A percentile compares a stretch with the other conserved stretches of the same genome.
Evolutionary conservation across 2,888 invertebrate genomes (phyloP).

Genomic region (Agonopterix subpropinquella): DNA sequence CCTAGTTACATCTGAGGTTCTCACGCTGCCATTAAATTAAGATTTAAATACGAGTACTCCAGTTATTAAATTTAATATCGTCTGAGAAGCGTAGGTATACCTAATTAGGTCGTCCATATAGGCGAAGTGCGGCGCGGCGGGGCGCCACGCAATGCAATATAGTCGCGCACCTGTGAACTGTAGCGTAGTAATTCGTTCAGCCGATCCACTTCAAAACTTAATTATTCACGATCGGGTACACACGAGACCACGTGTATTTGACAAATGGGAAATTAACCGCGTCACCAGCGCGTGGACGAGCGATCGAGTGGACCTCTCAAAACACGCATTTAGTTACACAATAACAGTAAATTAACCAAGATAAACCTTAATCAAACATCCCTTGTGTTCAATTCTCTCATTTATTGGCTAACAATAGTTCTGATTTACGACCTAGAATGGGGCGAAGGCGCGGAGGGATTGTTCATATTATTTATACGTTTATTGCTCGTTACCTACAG

Average conservation of each 20-base stretch:
- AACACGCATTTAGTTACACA: constrained; percentile 17
- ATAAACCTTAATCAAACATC: constrained; percentile 72
- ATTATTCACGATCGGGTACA: constrained; percentile 15
- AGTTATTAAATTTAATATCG: too few species aligned
- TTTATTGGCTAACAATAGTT: constrained; percentile 72
- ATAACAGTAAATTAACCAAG: constrained; percentile 67
- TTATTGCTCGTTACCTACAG: constrained; percentile 8
- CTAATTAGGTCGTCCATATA: neutral
- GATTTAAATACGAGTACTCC: too few species aligned
- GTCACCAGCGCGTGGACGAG: constrained; percentile 3
- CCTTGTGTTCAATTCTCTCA: constrained; percentile 65
- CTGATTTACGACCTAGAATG: constrained; percentile 65
- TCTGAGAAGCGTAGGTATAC: too few species aligned
- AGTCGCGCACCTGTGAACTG: constrained; percentile 7
- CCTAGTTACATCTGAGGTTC: neutral
- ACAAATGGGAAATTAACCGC: constrained; percentile 17
- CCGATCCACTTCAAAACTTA: constrained; percentile 12
- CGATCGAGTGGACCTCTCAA: neutral
- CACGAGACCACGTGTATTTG: constrained; percentile 11
- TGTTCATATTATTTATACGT: constrained; percentile 47
- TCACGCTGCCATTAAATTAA: too few species aligned
- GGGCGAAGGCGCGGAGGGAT: constrained; percentile 42
- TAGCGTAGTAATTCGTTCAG: constrained; percentile 3
- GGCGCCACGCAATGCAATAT: constrained; percentile 6
- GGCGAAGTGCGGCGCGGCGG: neutral